Base-by-base conservation (phyloP, 2,113 vertebrate species). In the Mormyrus lacerda region DNA sequence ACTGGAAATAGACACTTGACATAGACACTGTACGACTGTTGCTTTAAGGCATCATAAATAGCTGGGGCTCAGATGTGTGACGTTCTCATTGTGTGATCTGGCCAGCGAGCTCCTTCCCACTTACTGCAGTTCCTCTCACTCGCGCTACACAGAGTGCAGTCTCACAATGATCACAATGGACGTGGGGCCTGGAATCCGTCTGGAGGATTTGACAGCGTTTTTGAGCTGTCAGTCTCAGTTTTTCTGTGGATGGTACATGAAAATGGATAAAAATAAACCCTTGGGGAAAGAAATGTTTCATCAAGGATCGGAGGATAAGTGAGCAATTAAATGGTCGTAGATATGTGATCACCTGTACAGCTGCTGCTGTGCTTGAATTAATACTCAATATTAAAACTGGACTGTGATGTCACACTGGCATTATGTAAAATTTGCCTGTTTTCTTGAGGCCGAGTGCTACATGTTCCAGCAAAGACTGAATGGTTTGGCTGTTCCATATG, bases 401-500 rank as follows among this genome's bases (percentile, higher is more conserved):
- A 48, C 44, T 27, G 11, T 48, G 24, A 47, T 53, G 13, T 86
- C n/a, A 19, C 3, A 9, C 0, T 50, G 45, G 21, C 24, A 17
- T 87, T 21, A 3, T 0, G n/a, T 21, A 35, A 31, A 87, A 87
- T 87, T 15, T 19, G 27, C 15, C 48, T 2, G 5, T 3, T 87
- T 31, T 39, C 50, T 87, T 65, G 76, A 48, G 27, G 27, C n/a
- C 55, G 31, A 86, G 61, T 88, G 45, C 15, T 65, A 10, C n/a
- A 42, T 27, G 48, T 85, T 42, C 35, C 13, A 39, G 27, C 79
- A 45, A 19, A n/a, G 42, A 15, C 50, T 84, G 24, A 48, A 42
- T 86, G 85, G 19, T 10, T 21, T 89, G 48, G 89, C 87, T 91
- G 76, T 61, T 44, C 42, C 0, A 42, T 82, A 48, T 91, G 51